phyloP scores from a whole-genome alignment of 2,113 vertebrate genomes.

The Apus apus region DNA sequence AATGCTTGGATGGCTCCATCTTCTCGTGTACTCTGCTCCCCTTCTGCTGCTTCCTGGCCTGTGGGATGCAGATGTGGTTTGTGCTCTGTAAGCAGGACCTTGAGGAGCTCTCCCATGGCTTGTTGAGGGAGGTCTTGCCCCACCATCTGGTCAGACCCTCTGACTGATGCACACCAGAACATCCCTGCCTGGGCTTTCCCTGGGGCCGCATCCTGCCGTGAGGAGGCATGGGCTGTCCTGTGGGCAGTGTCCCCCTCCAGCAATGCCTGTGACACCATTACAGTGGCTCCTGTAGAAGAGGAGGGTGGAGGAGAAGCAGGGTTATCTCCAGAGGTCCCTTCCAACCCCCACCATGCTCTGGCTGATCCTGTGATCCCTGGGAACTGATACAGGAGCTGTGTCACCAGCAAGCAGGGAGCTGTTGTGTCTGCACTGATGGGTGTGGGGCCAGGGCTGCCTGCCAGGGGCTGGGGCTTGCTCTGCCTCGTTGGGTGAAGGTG shows the following conservation, averaged over 20 bases:
- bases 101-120: fast-evolving
- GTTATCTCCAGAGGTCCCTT: no score
- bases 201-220: neutral
- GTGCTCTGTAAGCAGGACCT: neutral
- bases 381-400: no score
- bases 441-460: no score
- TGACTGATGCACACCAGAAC: neutral
- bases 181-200: neutral
- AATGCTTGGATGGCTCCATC: fast-evolving
- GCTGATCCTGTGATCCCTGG: no score
- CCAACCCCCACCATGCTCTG: no score
- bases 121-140: neutral
- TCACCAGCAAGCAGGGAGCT: no score
- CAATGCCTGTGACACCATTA: no score
- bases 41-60: neutral
- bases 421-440: no score
- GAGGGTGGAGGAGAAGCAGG: no score
- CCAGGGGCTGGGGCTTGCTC: no score
- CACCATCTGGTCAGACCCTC: neutral
- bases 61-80: neutral
- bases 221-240: fast-evolving
- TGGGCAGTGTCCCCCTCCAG: neutral
- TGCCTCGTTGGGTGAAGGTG: no score
- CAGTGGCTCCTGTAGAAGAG: no score
- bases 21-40: neutral